Base-by-base conservation (phyloP, 2,888 invertebrate species). In the Acleris cristana region DNA sequence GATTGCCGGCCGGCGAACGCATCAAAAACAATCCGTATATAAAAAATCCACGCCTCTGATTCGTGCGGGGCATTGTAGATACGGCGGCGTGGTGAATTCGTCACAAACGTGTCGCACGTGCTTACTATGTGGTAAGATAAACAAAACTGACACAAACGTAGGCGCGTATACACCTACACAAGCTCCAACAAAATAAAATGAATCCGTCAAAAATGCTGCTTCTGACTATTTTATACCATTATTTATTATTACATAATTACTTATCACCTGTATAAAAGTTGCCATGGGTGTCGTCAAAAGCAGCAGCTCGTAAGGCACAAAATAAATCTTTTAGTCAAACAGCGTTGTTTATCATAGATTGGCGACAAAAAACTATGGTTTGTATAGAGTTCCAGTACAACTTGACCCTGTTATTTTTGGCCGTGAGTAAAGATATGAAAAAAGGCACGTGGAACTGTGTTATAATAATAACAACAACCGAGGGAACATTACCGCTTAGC, bases 21-120 rank as follows among this genome's bases (percentile, higher is more conserved):
- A 72, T 73, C 71, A 66, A 72, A 76, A 76, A 79, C 76, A 76
- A 74, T 75, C 70, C 73, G 73, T 54, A 55, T 65, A 62, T 48
- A 68, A 75, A 72, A 73, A 73, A 74, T 70, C 75, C 67, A 67
- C 62, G 66, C 62, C 62, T 23, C 66, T 57, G 55, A 57, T 62
- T 62, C 66, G 62, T 67, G 66, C 40, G 40, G 40, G 51, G 45
- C 48, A 48, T 48, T 56, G 51, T 49, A 45, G 56, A 61, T 55
- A 65, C 40, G 45, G 30, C 48, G 52, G 58, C 18, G 34, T 45
- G 49, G 44, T 49, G 18, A 19, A 61, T 61, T 44, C 49, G 34
- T 48, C 62, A 18, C 30, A 26, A 58, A 64, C 40, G 48, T 54
- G 48, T 19, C 14, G 16, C 48, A 59, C 59, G 49, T 54, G 59